phyloP scores from a whole-genome alignment of 2,113 vertebrate genomes.

The Atlantisia rogersi region DNA sequence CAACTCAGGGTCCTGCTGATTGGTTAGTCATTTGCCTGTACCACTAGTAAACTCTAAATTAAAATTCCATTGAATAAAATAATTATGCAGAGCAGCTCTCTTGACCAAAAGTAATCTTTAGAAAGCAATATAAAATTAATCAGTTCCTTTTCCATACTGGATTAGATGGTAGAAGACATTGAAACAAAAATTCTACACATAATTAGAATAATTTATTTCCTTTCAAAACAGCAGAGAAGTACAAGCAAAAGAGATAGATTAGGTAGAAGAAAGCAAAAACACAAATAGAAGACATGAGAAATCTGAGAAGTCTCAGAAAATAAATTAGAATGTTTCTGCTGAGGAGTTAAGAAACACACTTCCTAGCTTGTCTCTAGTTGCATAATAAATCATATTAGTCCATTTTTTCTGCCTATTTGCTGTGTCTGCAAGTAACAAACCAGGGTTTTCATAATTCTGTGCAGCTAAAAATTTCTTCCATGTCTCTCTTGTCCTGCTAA shows the following conservation, averaged over 20 bases:
- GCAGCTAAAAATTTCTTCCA: neutral
- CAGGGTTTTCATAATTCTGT: neutral
- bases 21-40: neutral
- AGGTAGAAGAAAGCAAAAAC: neutral
- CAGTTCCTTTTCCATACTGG: neutral
- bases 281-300: neutral
- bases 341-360: neutral
- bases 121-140: neutral
- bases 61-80: neutral
- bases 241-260: neutral
- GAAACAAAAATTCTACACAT: neutral
- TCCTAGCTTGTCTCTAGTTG: neutral
- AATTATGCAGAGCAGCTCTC: neutral
- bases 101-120: neutral
- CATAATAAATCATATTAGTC: neutral
- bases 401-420: neutral
- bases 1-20: neutral
- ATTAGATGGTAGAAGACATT: neutral
- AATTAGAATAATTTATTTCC: neutral
- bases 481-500: neutral
- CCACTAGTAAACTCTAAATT: neutral
- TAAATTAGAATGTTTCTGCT: neutral
- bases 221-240: neutral
- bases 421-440: neutral
- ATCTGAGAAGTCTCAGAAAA: neutral